phyloP scores from a whole-genome alignment of 2,888 invertebrate species.

The Celastrina argiolus region DNA sequence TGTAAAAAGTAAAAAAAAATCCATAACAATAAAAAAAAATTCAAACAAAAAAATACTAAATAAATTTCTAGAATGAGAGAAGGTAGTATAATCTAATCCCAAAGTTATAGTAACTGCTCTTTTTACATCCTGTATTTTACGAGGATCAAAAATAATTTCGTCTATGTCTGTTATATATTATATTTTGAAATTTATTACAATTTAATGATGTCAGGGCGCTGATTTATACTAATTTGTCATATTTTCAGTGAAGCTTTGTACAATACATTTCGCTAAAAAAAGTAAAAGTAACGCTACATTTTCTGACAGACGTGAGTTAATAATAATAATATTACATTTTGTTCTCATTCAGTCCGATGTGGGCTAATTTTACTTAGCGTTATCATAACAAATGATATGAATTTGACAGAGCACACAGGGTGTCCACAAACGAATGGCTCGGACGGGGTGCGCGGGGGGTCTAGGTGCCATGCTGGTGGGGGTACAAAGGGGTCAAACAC shows the following conservation, averaged over 20 bases:
- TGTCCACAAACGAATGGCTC: background rate
- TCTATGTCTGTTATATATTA: too few relatives aligned
- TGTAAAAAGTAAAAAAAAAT: too few relatives aligned
- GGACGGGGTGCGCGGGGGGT: constrained; percentile 17
- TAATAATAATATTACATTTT: background rate
- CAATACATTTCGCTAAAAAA: background rate
- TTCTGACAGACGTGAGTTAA: background rate
- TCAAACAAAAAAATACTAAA: too few relatives aligned
- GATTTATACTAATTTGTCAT: background rate
- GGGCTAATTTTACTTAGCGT: background rate
- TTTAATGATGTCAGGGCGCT: background rate
- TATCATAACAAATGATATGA: background rate
- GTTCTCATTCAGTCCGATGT: background rate
- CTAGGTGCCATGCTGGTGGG: constrained; percentile 37
- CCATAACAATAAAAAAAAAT: too few relatives aligned
- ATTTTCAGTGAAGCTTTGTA: background rate
- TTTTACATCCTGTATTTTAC: too few relatives aligned
- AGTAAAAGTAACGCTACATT: background rate
- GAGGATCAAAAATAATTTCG: too few relatives aligned
- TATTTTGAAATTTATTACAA: background rate
- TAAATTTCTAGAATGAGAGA: too few relatives aligned
- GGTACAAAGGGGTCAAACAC: constrained; percentile 37
- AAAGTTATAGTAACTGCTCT: too few relatives aligned
- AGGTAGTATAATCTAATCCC: too few relatives aligned
- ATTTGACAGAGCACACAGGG: background rate